Evolutionary conservation across 2,797 vertebrate genomes (phyloP), one percentile per base, ranked within the genome.

Genomic region (Rhinella marina): DNA sequence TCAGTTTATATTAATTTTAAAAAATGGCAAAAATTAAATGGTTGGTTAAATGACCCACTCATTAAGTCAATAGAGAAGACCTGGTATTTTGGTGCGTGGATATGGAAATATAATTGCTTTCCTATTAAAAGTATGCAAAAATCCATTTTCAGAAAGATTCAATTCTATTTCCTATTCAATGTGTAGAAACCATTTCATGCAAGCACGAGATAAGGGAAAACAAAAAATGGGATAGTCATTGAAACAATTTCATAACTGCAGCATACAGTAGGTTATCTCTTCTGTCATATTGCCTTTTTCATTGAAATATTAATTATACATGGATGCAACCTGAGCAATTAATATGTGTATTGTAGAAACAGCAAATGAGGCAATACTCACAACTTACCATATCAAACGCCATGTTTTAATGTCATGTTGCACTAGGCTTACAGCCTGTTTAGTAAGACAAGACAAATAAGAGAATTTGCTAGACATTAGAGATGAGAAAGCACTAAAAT

Each of bases 41-140:
- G 19, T 7, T 14, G 5, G 66, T n/a, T 54, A 72, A 88, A 80
- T 85, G 64, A 73, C 87, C 87, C 66, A 59, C 82, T 68, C 75
- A 70, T 16, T 17, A 41, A 73, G 12, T 32, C 27, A 85, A 32
- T 56, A 32, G 14, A 77, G 16, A 11, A 56, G 23, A 27, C 56
- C 89, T 54, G 79, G 1, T 85, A 50, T 7, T 84, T 1, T 16
- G 80, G 11, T 73, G 90, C 81, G 84, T 23, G 0, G 6, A 32
- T 85, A 77, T 48, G 14, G 25, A 92, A 88, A 52, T 86, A 92
- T 92, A 87, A 92, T 93, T 92, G 92, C 29, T 92, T 93, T 90
- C 77, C 86, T 88, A 82, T 91, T 93, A 93, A 90, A 76, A 91
- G 84, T 21, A 84, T 17, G 48, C 91, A 87, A 86, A 90, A 91